Evolutionary conservation across 2,888 invertebrate genomes (phyloP), one percentile per base, ranked within the genome.

Genomic region (Chironomus tentans): DNA sequence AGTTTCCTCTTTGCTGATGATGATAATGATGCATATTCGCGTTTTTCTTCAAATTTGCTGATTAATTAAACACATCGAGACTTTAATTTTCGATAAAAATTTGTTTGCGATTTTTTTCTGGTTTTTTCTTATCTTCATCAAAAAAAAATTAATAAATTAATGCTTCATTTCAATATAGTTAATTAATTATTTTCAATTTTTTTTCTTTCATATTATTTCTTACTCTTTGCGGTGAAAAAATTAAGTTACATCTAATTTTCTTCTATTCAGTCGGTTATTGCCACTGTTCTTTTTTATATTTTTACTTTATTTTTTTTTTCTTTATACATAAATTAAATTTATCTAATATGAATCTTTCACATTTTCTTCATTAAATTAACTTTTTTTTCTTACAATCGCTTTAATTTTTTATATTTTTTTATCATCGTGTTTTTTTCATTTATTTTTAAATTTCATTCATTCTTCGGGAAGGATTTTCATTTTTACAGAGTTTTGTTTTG

Each of bases 191-290:
- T 38, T 65, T 38, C 65, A 74, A n/a, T 62, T 73, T 73, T 24
- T 65, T 62, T 65, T 65, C 65, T 21, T 65, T 56, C 56, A 56
- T 56, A 15, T 56, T 56, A 56, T 56, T 15, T 56, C 18, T 56
- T 56, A 56, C 56, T 56, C 56, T 56, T 65, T 65, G 21, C 65
- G 24, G 65, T 65, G 65, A 65, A 65, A 65, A 65, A 65, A 65
- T 76, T 76, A 76, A 69, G 69, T 69, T 69, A 76, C 56, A 69
- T 28, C 47, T 69, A 69, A 50, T 76, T 76, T 76, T 76, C 69
- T 56, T 76, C 76, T 76, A 76, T 76, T 76, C 76, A 76, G 76
- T 76, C 76, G 69, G 76, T 76, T 76, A 76, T 76, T 76, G 76
- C 76, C 76, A 76, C 76, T 76, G 76, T 76, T 68, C 61, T 50